These are phyloP conservation scores for Biston betularia DNA, from an alignment of 2,888 invertebrate genomes.

Conservation along the genomic window DNA sequence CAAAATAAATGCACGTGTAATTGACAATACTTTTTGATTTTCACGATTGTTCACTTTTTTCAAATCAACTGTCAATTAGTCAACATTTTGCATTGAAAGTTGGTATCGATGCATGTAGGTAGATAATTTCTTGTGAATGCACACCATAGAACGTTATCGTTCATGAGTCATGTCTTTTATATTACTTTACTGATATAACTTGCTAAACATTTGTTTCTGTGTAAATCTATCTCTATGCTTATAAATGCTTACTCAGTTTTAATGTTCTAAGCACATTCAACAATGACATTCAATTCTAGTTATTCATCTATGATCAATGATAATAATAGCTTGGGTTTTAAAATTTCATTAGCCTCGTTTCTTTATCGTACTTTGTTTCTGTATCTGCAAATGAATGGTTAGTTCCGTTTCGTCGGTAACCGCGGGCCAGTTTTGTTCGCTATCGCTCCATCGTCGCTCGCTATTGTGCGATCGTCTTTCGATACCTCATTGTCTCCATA, in stretches of 20 bases:
- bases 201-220: neutral
- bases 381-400: slow-evolving; percentile 19
- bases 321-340: slow-evolving; percentile 4
- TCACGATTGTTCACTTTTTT: too few relatives aligned
- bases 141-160: neutral
- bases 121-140: too few relatives aligned
- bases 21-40: too few relatives aligned
- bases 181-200: neutral
- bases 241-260: neutral
- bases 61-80: too few relatives aligned
- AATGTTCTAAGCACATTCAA: neutral
- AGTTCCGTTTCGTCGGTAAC: slow-evolving; percentile 17
- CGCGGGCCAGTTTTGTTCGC: slow-evolving; percentile 41
- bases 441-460: slow-evolving; percentile 44
- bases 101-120: too few relatives aligned
- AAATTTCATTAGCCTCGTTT: slow-evolving; percentile 28
- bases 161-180: neutral
- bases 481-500: slow-evolving; percentile 31
- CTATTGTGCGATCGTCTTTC: slow-evolving; percentile 45
- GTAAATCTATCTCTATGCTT: too few relatives aligned
- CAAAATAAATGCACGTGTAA: too few relatives aligned
- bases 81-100: too few relatives aligned
- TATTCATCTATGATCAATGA: slow-evolving; percentile 14
- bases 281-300: neutral
- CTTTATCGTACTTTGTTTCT: slow-evolving; percentile 17